Conservation (phyloP, 2,888 invertebrate genomes). For the Xestoiulus laeticollis region DNA sequence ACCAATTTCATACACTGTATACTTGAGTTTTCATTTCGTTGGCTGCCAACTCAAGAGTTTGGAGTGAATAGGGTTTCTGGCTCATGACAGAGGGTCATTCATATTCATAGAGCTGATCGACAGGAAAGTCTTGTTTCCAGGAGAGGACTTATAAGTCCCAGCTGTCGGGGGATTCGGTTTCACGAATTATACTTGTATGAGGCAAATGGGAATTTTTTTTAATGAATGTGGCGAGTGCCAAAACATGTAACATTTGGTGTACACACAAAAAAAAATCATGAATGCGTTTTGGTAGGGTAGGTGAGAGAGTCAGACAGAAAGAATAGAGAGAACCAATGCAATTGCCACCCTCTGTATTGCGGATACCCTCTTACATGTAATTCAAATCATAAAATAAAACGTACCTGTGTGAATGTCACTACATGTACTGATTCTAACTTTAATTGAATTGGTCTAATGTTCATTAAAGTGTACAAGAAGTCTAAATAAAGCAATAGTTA, state of each 20-base stretch:
- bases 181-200: constrained; percentile 18
- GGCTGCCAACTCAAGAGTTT: background rate
- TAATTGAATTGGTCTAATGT: too few relatives aligned
- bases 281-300: too few relatives aligned
- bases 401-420: too few relatives aligned
- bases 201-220: background rate
- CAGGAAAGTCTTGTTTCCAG: background rate
- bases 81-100: constrained; percentile 28
- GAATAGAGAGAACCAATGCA: too few relatives aligned
- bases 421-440: too few relatives aligned
- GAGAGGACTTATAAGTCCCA: constrained; percentile 31
- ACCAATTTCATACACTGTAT: background rate
- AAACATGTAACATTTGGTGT: constrained; percentile 36
- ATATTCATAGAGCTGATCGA: background rate
- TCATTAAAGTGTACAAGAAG: too few relatives aligned
- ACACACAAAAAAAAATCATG: too few relatives aligned
- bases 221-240: constrained; percentile 35
- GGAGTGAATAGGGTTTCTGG: background rate
- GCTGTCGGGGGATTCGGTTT: constrained; percentile 20
- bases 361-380: too few relatives aligned
- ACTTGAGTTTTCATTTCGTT: constrained; percentile 40
- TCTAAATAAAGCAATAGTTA: too few relatives aligned
- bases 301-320: too few relatives aligned
- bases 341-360: too few relatives aligned
- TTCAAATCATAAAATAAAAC: too few relatives aligned